Base-by-base conservation (phyloP, 2,888 invertebrate genomes). In the Pegoplata infirma region DNA sequence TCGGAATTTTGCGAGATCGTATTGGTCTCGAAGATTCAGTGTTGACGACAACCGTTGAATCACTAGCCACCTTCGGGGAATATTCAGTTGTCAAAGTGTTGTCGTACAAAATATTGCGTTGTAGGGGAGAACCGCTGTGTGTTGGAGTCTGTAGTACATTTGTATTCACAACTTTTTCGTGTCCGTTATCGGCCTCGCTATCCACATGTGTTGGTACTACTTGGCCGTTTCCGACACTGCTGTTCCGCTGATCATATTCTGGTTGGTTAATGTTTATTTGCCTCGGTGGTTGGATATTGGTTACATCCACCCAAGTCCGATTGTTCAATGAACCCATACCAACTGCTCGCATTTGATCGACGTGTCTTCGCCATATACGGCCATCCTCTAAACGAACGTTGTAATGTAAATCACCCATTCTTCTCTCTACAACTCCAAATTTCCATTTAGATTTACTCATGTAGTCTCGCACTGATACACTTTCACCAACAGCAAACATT, bases 271-370 rank as follows among this genome's bases (percentile, higher is more conserved):
- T 25, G 5, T 25, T 25, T 5, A 6, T 25, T 25, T 25, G 25
- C 6, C 3, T 25, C 3, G 5, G 25, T 25, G 3, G 25, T 25
- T 25, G 25, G 3, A 25, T 6, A n/a, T n/a, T n/a, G n/a, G n/a
- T 32, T 32, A 32, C 10, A 32, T 32, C 8, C 32, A 7, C 32
- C n/a, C n/a, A n/a, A n/a, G n/a, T n/a, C n/a, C n/a, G n/a, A 8
- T 32, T 32, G 2, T 32, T 8, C 8, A 32, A 32, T 32, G 5
- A 2, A 2, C 8, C 32, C 32, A 7, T 10, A 10, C 56, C 56
- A 10, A 56, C 56, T 56, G 17, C 36, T 5, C 56, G 56, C 19
- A 56, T 56, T 7, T 56, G 56, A 10, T 56, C 56, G 19, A 40
- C 36, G 36, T 56, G 56, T 16, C 32, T 28, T 10, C 32, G 14